phyloP scores from a whole-genome alignment of 2,797 vertebrate species.

The Pristis pectinata region DNA sequence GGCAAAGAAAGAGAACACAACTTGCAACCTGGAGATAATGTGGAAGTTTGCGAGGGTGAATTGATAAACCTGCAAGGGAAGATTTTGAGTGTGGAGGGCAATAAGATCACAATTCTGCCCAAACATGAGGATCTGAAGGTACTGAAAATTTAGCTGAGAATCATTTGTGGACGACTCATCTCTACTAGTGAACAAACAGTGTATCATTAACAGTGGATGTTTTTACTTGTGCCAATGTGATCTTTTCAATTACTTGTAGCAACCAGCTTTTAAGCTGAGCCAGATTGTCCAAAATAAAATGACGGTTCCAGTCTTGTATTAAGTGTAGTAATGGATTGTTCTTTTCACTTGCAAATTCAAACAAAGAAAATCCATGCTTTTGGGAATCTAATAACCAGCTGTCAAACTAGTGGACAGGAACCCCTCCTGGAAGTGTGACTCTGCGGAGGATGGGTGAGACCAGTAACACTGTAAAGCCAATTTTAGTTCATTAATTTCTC shows the following conservation, averaged over 20 bases:
- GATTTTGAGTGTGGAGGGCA: slow-evolving; percentile 90
- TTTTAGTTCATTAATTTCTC: background rate
- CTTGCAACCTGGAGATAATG: slow-evolving; percentile 89
- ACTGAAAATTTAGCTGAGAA: background rate
- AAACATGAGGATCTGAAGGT: slow-evolving; percentile 96
- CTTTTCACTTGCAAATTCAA: background rate
- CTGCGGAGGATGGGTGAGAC: background rate
- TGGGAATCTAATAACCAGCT: background rate
- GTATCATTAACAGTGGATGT: background rate
- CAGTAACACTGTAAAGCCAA: too few species aligned
- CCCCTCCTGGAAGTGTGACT: background rate
- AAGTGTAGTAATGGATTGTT: background rate
- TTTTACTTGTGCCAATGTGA: background rate
- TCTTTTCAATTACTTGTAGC: background rate
- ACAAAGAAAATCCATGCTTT: background rate
- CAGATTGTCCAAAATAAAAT: background rate
- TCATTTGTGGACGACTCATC: too few species aligned
- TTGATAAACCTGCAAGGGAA: slow-evolving; percentile 93
- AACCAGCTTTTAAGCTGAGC: background rate
- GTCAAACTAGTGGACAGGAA: background rate
- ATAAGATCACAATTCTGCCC: slow-evolving; percentile 96
- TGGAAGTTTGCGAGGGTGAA: slow-evolving; percentile 93
- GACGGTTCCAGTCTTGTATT: background rate
- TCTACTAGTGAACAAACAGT: background rate
- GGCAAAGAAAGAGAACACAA: slow-evolving; percentile 92